Base-by-base conservation (phyloP, 2,113 vertebrate species). In the Progne subis region DNA sequence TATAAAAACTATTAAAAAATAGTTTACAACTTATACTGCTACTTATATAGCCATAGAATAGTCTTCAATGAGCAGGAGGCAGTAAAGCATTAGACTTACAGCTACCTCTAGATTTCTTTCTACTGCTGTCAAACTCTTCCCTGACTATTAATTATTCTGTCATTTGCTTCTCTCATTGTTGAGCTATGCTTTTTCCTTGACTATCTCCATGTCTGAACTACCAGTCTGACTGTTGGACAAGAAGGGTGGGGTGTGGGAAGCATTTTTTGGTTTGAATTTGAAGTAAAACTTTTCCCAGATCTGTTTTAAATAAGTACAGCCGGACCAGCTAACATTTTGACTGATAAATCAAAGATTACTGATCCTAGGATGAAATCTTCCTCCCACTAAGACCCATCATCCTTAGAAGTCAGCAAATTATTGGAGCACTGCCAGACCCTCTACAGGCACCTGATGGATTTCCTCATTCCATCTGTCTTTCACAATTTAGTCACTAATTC, bases 211-310 rank as follows among this genome's bases (percentile, higher is more conserved):
- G 18, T 47, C 44, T 84, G 28, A 75, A 28, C 32, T 81, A 47
- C 18, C 23, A 24, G 61, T 64, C 53, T 74, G 18, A 44, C 34
- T 83, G 34, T 17, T 31, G 14, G 20, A 41, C 46, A 53, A 56
- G 29, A 9, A 64, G 20, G 0, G 5, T 13, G 1, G 7, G 2
- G 11, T 46, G 18, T 32, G 18, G 17, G 25, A 19, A 79, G 7
- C 0, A 2, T 17, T 46, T 47, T 57, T 70, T 53, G 2, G 12
- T 52, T 64, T 44, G 17, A 25, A 69, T 81, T 74, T 78, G 14
- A 89, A 72, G 32, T 24, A 78, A 76, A 91, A 20, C 1, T 71
- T 74, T 41, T 59, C 39, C 16, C 20, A 61, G 12, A 21, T 60
- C n/a, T 34, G 5, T 77, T 77, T 53, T 74, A 82, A 85, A 10